Evolutionary conservation across 2,113 vertebrate species (phyloP).

Genomic region (Takifugu flavidus): DNA sequence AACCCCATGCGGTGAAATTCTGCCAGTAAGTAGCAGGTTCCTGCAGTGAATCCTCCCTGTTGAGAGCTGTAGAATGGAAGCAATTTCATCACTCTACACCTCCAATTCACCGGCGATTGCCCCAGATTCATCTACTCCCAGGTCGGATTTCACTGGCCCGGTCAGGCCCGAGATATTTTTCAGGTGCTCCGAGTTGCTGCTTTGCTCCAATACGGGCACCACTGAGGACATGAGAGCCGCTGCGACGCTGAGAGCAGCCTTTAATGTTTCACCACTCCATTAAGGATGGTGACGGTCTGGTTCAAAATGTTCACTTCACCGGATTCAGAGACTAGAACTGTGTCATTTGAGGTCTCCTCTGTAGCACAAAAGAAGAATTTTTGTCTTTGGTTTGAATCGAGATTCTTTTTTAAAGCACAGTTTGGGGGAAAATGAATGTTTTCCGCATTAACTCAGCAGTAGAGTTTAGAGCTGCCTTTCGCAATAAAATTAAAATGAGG

Average conservation of each 20-base stretch:
- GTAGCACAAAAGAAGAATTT: too few species aligned
- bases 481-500: not conserved
- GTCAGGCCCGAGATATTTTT: slow-evolving; percentile 44
- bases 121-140: slow-evolving; percentile 45
- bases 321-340: too few species aligned
- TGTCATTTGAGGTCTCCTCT: too few species aligned
- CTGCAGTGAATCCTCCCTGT: slow-evolving; percentile 8
- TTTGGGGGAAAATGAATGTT: slow-evolving; percentile 18
- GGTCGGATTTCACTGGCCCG: not conserved
- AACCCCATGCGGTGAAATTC: slow-evolving; percentile 6
- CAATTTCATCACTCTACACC: slow-evolving; percentile 39
- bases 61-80: slow-evolving; percentile 50
- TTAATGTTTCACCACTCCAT: slow-evolving; percentile 43
- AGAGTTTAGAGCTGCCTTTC: not conserved
- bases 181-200: slow-evolving; percentile 35
- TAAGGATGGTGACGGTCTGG: slow-evolving; percentile 9
- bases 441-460: slow-evolving; percentile 22
- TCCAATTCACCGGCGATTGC: slow-evolving; percentile 43
- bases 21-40: slow-evolving; percentile 2
- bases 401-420: not conserved
- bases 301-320: too few species aligned
- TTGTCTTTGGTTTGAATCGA: too few species aligned
- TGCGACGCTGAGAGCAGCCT: slow-evolving; percentile 40
- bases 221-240: slow-evolving; percentile 27
- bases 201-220: slow-evolving; percentile 22